Evolutionary conservation across 1,140 invertebrate species (phyloP), one percentile per base, ranked within the genome.

Genomic region (Drosophila willistoni): DNA sequence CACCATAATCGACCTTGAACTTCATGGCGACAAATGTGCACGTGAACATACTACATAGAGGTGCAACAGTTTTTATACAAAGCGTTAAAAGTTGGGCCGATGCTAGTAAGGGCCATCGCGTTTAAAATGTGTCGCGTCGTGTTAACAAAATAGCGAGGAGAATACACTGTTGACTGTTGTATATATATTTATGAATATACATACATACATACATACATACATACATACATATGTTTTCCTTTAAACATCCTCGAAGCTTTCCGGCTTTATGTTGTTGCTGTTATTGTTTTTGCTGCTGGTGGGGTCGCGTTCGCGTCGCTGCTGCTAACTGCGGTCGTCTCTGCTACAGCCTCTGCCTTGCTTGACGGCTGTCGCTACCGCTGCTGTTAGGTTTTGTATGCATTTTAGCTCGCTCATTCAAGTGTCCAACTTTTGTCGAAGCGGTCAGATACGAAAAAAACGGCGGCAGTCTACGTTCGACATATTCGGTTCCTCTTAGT

Each of bases 391-490:
- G 81, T 86, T 64, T 59, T 85, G 73, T 91, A 80, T 84, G 72
- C 79, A 82, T 81, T 79, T 77, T 80, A 80, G 81, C 90, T 86
- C 75, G 70, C 82, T 91, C 90, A 91, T 91, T 91, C 90, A 91
- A 91, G 90, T 89, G 90, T 91, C 90, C 90, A 91, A 91, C 90
- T 81, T 91, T 91, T 91, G 90, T 91, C 86, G 86, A 80, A 91
- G 90, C 90, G 90, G 90, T 91, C 86, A 76, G 62, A 78, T 55
- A 83, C 83, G 75, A 62, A 78, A 44, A 87, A 87, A 72, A 81
- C 68, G 79, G 66, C 76, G 84, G 83, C 85, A 81, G 76, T 82
- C 78, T 71, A 42, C 66, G 64, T n/a, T 13, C 36, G 36, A 12
- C 36, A 39, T 39, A 62, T 14, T 77, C 33, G 75, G 74, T 75